Base-by-base conservation (phyloP, 64 coral and sea anemone genomes). In the Pocillopora verrucosa region DNA sequence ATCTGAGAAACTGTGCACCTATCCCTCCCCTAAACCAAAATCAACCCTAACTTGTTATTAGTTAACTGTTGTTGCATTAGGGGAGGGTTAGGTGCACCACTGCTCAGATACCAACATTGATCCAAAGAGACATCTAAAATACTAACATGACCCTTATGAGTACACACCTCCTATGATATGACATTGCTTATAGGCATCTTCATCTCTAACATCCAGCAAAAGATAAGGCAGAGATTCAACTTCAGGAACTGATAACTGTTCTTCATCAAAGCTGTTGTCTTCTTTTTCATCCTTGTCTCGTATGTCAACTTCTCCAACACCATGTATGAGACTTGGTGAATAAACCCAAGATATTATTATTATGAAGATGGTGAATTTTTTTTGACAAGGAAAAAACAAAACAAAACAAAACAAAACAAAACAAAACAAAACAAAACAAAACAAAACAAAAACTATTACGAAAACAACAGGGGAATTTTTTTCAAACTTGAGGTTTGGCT, bases 121-220 rank as follows among this genome's bases (percentile, higher is more conserved):
- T 83, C 22, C 59, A 30, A 34, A 38, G 61, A 10, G 4, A 80
- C 9, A 16, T 11, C 60, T n/a, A 61, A 2, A 35, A 5, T 10
- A 64, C 9, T 45, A 30, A 58, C 59, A 51, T 15, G 41, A 51
- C 41, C 41, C 41, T 51, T 51, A 60, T 1, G 30, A 17, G 25
- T 37, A 77, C 58, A 70, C 22, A 99, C 97, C 97, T 91, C 97
- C 97, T 91, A 99, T 99, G 72, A 99, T 93, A 69, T 99, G 97
- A 56, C 94, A 95, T 76, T 95, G 78, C 9, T 93, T 89, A 73
- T 91, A 99, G 56, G 94, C 97, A 95, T 99, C 94, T 30, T 90
- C 90, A 36, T 95, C 91, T 72, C 97, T 95, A 12, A 99, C 57
- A 80, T 99, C 97, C 35, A 99, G 80, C 61, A 99, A 59, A 16